Evolutionary conservation across 2,797 vertebrate genomes (phyloP).

Genomic region (Myotis pilosus): DNA sequence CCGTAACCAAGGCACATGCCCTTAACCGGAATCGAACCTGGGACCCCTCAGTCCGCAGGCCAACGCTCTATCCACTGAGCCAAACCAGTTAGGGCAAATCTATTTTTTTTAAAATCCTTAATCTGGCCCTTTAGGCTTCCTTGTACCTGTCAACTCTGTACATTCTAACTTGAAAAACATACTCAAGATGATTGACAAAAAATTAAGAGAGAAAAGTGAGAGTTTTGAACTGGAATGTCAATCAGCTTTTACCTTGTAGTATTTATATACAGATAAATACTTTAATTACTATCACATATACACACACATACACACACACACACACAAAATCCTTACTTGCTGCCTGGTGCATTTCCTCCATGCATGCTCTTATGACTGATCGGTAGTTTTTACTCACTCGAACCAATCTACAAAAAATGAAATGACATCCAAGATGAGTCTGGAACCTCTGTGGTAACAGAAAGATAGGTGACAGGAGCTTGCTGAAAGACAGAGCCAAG

Average conservation of each 20-base stretch:
- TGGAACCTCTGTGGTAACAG: neutral
- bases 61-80: too few species aligned
- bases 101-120: neutral
- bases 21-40: too few species aligned
- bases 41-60: too few species aligned
- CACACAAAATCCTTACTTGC: slow-evolving; percentile 83
- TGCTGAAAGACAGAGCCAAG: neutral
- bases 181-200: neutral
- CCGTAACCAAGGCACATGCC: too few species aligned
- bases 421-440: neutral
- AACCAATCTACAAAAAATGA: slow-evolving; percentile 88
- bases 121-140: neutral
- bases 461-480: neutral
- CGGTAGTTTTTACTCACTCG: slow-evolving; percentile 98
- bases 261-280: neutral
- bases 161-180: neutral
- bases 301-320: neutral
- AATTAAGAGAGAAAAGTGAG: neutral
- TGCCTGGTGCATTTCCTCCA: slow-evolving; percentile 95
- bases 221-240: neutral
- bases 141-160: neutral
- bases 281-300: neutral
- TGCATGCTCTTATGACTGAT: slow-evolving; percentile 95
- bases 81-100: too few species aligned
- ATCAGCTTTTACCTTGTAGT: neutral